Base-by-base conservation (phyloP, 2,797 vertebrate genomes). In the Cynodonichthys magdalenae region DNA sequence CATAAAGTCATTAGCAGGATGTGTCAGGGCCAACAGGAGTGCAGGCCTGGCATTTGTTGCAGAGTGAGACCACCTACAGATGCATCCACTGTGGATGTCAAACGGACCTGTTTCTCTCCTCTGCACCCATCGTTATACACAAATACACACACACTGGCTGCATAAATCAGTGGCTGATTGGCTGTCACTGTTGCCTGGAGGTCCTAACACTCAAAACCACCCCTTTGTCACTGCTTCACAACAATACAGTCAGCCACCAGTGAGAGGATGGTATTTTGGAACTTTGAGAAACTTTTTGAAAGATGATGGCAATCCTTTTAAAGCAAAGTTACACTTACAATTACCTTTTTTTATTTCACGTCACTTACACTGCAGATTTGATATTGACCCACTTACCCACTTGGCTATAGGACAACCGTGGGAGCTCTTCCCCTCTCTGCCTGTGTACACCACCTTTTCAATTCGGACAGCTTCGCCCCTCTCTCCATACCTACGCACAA, bases 341-440 rank as follows among this genome's bases (percentile, higher is more conserved):
- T 41, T 49, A 27, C 39, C 20, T 15, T 6, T 15, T 19, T 27
- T 47, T 0, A 56, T 47, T 20, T 51, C 6, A 74, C 59, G 27
- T 53, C 24, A 28, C 0, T 15, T 19, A 28, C n/a, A 45, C 18
- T 12, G 5, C 56, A 59, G 31, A 15, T 58, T 5, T 54, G 15
- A 53, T 45, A 14, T 39, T 39, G 24, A 3, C 48, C 19, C 69
- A 96, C 96, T 94, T 88, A 99, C 97, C 97, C 97, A 99, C 90
- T 99, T 99, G 59, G 97, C 97, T 15, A 99, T 99, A 51, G 97
- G 97, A 81, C 97, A 99, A 81, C 97, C 97, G 6, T 94, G 94
- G 14, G 97, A 97, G 90, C 97, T 99, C 90, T 99, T 99, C 19
- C 97, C 97, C 67, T 99, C 97, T 86, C 91, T 95, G 51, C 97